phyloP scores from a whole-genome alignment of 1,140 invertebrate species.

The Aphelenchoides besseyi region DNA sequence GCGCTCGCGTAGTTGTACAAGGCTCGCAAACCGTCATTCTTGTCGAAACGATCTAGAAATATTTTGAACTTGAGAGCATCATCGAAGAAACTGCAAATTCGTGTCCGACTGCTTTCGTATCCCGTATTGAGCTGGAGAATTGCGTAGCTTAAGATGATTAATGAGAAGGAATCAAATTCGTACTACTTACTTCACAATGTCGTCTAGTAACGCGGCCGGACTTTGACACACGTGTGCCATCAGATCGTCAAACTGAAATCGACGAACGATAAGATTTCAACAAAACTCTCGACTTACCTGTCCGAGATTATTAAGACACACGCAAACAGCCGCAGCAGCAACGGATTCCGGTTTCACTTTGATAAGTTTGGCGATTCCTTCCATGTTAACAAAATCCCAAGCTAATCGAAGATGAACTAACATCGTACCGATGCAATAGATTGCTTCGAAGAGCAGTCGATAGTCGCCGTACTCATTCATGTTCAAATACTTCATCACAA shows the following conservation, averaged over 20 bases:
- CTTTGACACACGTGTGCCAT: constrained; percentile 35
- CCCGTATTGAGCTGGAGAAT: constrained; percentile 43
- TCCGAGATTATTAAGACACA: constrained; percentile 39
- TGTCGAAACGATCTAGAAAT: constrained; percentile 42
- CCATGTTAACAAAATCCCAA: constrained; percentile 39
- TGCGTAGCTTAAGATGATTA: constrained; percentile 32
- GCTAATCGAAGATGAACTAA: constrained; percentile 49
- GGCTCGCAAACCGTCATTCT: constrained; percentile 35
- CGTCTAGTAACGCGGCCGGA: constrained; percentile 30
- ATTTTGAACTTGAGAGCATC: constrained; percentile 37
- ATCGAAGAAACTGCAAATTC: constrained; percentile 32
- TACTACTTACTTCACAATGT: constrained; percentile 44
- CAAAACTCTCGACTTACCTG: too few relatives aligned
- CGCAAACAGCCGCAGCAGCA: constrained; percentile 41
- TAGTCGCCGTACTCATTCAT: constrained; percentile 33
- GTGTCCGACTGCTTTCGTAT: constrained; percentile 41
- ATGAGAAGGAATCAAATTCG: background rate
- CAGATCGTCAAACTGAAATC: constrained; percentile 19
- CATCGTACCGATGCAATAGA: constrained; percentile 41
- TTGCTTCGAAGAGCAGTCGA: constrained; percentile 46
- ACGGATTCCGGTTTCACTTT: constrained; percentile 38
- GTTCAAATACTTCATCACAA: constrained; percentile 42
- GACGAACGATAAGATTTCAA: too few relatives aligned
- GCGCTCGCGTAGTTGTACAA: constrained; percentile 42
- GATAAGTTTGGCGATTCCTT: constrained; percentile 34